Evolutionary conservation across 2,888 invertebrate species (phyloP).

Genomic region (Catocala sponsa): DNA sequence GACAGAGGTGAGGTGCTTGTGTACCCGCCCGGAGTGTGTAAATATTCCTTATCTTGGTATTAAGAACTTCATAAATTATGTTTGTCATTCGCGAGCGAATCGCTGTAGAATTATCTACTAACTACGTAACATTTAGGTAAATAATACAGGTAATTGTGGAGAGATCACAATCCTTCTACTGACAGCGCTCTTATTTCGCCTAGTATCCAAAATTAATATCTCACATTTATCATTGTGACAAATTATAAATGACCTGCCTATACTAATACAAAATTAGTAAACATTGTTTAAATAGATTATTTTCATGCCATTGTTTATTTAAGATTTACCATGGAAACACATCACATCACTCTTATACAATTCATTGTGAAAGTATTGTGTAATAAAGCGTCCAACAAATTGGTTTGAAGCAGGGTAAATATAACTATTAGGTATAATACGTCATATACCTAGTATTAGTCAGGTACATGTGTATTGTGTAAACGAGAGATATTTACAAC

Average conservation of each 20-base stretch:
- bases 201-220: not conserved
- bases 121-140: constrained; percentile 60
- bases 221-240: too few species aligned
- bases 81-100: constrained; percentile 84
- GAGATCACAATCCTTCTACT: too few species aligned
- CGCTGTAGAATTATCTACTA: constrained; percentile 65
- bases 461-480: constrained; percentile 1
- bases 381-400: constrained; percentile 10
- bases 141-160: too few species aligned
- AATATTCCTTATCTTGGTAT: constrained; percentile 85
- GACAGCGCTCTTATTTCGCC: not conserved
- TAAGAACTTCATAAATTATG: constrained; percentile 88
- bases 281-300: too few species aligned
- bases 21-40: constrained; percentile 78
- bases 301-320: too few species aligned
- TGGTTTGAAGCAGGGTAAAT: constrained; percentile 23
- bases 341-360: too few species aligned
- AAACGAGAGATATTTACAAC: constrained; percentile 37
- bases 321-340: too few species aligned
- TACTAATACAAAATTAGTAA: too few species aligned
- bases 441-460: constrained; percentile 21
- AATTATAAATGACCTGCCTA: too few species aligned
- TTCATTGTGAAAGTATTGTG: too few species aligned
- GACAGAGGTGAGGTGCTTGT: constrained; percentile 82
- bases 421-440: constrained; percentile 19